Conservation (phyloP, 2,797 vertebrate genomes). For the Hoplostethus atlanticus region DNA sequence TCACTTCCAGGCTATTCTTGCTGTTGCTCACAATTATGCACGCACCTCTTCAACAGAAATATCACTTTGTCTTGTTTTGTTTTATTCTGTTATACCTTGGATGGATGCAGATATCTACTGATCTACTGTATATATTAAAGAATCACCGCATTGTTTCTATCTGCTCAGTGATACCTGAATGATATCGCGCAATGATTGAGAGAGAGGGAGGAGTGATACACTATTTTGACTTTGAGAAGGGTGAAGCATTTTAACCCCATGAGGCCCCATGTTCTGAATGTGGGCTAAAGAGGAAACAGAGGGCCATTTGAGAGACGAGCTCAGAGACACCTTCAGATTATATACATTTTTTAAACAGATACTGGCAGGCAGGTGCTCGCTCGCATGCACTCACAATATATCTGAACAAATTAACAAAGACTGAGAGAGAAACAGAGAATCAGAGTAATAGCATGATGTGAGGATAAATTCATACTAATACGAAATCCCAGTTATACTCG, state of each 20-base stretch:
- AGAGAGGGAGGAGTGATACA: conserved; percentile 35
- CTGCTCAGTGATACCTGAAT: too few relatives aligned
- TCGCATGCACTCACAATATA: too few relatives aligned
- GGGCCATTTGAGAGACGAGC: conserved; percentile 42
- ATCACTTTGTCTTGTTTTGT: background rate
- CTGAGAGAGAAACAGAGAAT: background rate
- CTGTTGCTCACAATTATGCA: too few relatives aligned
- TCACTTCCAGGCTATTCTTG: too few relatives aligned
- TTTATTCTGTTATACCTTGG: background rate
- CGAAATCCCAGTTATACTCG: too few relatives aligned
- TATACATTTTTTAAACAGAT: conserved; percentile 43
- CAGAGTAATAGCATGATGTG: background rate
- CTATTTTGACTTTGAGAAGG: conserved; percentile 62
- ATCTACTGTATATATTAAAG: too few relatives aligned
- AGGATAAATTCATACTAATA: too few relatives aligned
- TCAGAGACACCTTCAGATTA: conserved; percentile 60
- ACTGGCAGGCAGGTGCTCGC: conserved; percentile 17
- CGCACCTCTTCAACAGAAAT: too few relatives aligned
- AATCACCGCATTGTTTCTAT: too few relatives aligned
- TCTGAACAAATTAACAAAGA: conserved; percentile 24
- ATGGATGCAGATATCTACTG: too few relatives aligned
- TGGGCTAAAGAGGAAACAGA: conserved; percentile 35
- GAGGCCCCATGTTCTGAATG: conserved; percentile 60
- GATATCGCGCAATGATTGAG: background rate
- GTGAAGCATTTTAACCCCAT: conserved; percentile 68